Evolutionary conservation across 1,140 invertebrate genomes (phyloP).

Genomic region (Subanguina moxae): DNA sequence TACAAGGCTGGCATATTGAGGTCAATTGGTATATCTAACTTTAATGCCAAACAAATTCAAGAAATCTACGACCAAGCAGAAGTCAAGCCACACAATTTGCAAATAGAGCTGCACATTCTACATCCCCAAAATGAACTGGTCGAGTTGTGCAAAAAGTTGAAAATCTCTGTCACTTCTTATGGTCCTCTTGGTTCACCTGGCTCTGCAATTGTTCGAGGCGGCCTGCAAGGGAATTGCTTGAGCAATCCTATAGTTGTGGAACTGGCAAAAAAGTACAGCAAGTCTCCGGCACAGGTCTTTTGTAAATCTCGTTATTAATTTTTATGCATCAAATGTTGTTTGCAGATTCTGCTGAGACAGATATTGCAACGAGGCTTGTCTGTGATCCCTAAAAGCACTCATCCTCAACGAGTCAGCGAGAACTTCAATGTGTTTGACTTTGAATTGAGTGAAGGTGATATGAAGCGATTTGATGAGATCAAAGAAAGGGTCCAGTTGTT

Average conservation of each 20-base stretch:
- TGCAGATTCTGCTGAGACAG: constrained; percentile 58
- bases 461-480: constrained; percentile 33
- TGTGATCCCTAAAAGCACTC: constrained; percentile 59
- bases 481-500: constrained; percentile 27
- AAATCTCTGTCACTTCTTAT: constrained; percentile 59
- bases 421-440: constrained; percentile 59
- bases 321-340: too few species aligned
- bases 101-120: constrained; percentile 44
- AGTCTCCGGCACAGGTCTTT: constrained; percentile 58
- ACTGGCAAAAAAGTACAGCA: constrained; percentile 51
- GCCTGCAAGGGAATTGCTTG: constrained; percentile 20
- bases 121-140: constrained; percentile 39
- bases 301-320: neutral
- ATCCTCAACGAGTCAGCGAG: constrained; percentile 49
- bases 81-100: constrained; percentile 44
- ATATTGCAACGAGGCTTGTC: constrained; percentile 54
- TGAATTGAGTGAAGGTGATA: constrained; percentile 31
- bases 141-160: constrained; percentile 48
- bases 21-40: constrained; percentile 62
- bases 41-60: constrained; percentile 47
- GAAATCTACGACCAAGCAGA: constrained; percentile 36
- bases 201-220: neutral
- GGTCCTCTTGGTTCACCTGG: constrained; percentile 59
- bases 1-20: constrained; percentile 58
- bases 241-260: constrained; percentile 23